Evolutionary conservation across 2,113 vertebrate genomes (phyloP), one percentile per base, ranked within the genome.

Genomic region (Hypomesus transpacificus): DNA sequence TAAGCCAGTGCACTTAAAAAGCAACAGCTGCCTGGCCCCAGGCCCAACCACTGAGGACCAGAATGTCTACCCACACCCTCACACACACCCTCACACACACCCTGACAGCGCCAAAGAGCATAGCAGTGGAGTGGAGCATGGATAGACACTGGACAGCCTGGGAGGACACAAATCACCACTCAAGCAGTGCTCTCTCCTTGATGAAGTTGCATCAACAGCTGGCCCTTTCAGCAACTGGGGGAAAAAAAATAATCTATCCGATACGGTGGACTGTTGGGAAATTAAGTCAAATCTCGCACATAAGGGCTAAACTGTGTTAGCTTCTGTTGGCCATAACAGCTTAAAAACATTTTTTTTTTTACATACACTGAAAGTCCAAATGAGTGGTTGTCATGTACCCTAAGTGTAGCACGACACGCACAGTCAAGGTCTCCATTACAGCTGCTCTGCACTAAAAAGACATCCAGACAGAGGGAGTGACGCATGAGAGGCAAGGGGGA

Each of bases 351-450:
- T n/a, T n/a, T n/a, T n/a, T n/a, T n/a, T n/a, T n/a, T n/a, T n/a
- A n/a, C 11, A 65, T 16, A 54, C 1, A 2, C 14, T 0, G 53
- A n/a, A 46, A 39, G 13, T 18, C 28, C 18, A 16, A 31, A 31
- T 56, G 66, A 68, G 16, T 2, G n/a, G 28, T 16, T 59, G 69
- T 79, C 69, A 75, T 74, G 71, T 64, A 65, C 83, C 80, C 52
- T 69, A 77, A 85, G 80, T 50, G 60, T 68, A 59, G 75, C 66
- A 70, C 8, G 14, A 66, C 65, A 68, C 57, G 24, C 65, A 83
- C 73, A 61, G 51, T 78, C 84, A 82, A 85, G 84, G 83, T 75
- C 73, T 84, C 77, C 86, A 88, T 87, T 86, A 81, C 78, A 87
- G 80, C 74, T 84, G 78, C 80, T 78, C 70, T 73, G 77, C 56